phyloP scores from a whole-genome alignment of 2,888 invertebrate species.

The Stramonita haemastoma region DNA sequence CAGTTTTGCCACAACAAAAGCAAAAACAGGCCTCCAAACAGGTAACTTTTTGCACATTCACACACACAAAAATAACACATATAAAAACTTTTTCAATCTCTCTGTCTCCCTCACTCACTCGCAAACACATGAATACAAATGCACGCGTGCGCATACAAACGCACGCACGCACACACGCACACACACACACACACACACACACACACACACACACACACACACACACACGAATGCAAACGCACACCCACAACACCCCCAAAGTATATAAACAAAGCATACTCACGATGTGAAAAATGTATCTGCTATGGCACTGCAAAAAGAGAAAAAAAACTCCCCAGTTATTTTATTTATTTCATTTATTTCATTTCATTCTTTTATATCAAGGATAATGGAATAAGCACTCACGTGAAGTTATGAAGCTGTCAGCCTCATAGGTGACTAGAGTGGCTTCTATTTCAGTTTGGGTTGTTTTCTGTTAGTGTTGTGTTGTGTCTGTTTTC shows the following conservation, averaged over 20 bases:
- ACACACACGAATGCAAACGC: not conserved
- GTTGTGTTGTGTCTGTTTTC: no score
- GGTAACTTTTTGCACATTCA: not conserved
- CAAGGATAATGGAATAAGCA: no score
- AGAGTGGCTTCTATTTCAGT: no score
- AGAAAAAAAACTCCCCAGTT: not conserved
- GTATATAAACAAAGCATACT: constrained; percentile 61
- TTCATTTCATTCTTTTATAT: no score
- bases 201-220: not conserved
- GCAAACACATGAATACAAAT: not conserved
- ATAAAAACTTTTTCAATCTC: not conserved
- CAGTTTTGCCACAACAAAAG: no score
- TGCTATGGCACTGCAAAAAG: constrained; percentile 79
- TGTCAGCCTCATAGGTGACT: no score
- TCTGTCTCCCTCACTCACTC: not conserved
- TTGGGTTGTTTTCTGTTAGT: no score
- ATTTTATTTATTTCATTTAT: no score
- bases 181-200: not conserved
- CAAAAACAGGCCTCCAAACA: no score
- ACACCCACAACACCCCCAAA: not conserved
- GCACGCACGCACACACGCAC: not conserved
- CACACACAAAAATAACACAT: not conserved
- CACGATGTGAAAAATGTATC: constrained; percentile 82
- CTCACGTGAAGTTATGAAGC: no score
- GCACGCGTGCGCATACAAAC: no score